phyloP scores from a whole-genome alignment of 2,797 vertebrate species.

The Hozukius guyotensis region DNA sequence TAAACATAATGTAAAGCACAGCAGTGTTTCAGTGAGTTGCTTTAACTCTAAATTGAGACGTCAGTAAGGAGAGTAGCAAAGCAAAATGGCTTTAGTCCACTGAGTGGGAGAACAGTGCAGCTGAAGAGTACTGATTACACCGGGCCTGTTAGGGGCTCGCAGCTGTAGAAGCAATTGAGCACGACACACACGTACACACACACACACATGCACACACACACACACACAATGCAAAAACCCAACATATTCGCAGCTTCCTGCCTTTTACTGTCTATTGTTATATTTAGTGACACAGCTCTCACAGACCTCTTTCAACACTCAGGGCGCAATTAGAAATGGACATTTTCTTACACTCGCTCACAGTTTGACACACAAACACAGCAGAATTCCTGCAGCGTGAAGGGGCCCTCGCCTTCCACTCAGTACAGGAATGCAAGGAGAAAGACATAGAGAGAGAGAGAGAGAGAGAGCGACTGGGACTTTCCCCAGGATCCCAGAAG shows the following conservation, averaged over 20 bases:
- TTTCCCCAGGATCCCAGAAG: constrained; percentile 78
- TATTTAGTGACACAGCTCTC: constrained; percentile 65
- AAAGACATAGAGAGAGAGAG: constrained; percentile 2
- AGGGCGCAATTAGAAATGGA: constrained; percentile 60
- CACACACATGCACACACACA: not conserved
- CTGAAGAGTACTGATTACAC: constrained; percentile 63
- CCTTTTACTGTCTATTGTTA: constrained; percentile 74
- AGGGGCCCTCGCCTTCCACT: constrained; percentile 53
- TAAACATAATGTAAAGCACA: not conserved
- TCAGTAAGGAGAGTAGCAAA: constrained; percentile 31
- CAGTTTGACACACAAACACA: constrained; percentile 38
- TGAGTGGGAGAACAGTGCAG: constrained; percentile 67
- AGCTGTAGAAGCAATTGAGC: constrained; percentile 70
- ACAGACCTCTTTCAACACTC: constrained; percentile 54
- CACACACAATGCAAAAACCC: constrained; percentile 38
- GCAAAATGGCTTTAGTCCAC: constrained; percentile 52
- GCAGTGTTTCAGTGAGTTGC: not conserved
- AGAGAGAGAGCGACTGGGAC: constrained; percentile 59
- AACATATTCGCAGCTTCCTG: constrained; percentile 68
- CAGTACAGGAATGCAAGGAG: constrained; percentile 59
- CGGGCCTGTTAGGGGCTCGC: constrained; percentile 56
- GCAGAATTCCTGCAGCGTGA: constrained; percentile 54
- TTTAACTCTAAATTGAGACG: constrained; percentile 35
- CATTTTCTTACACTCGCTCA: constrained; percentile 53
- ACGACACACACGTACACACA: not conserved